Percentiles rank a stretch among this genome's conserved stretches.
phyloP scores from a whole-genome alignment of 1,140 invertebrate genomes.

The Muscidifurax raptorellus region DNA sequence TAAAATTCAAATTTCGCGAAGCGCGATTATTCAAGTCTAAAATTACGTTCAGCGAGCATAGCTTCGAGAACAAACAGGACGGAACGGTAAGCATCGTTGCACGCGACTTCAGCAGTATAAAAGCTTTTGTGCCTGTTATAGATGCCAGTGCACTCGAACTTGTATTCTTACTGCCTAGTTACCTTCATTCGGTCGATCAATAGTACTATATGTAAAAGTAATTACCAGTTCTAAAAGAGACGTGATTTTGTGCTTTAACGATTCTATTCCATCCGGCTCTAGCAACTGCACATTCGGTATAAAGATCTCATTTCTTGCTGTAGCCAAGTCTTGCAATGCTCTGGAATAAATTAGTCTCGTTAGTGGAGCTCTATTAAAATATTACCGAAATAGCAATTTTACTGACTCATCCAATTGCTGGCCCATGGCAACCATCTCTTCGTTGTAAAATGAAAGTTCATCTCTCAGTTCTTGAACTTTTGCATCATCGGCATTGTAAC shows the following conservation, averaged over 20 bases:
- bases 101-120: neutral
- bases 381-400: slow-evolving; percentile 9
- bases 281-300: slow-evolving; percentile 29
- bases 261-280: slow-evolving; percentile 26
- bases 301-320: slow-evolving; percentile 31
- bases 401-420: slow-evolving; percentile 55
- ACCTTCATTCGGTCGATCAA: too few species aligned
- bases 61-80: slow-evolving; percentile 9
- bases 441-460: slow-evolving; percentile 53
- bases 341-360: slow-evolving; percentile 18
- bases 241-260: slow-evolving; percentile 46
- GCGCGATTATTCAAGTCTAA: neutral
- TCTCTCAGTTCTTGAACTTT: slow-evolving; percentile 54
- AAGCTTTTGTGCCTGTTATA: too few species aligned
- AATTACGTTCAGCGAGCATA: neutral
- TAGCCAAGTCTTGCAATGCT: slow-evolving; percentile 26
- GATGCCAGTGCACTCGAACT: too few species aligned
- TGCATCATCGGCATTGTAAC: slow-evolving; percentile 51
- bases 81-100: neutral
- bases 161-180: too few species aligned
- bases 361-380: neutral
- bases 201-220: neutral
- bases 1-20: slow-evolving; percentile 4
- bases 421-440: slow-evolving; percentile 45
- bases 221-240: slow-evolving; percentile 47